Evolutionary conservation across 2,113 vertebrate genomes (phyloP).

Genomic region (Etheostoma cragini): DNA sequence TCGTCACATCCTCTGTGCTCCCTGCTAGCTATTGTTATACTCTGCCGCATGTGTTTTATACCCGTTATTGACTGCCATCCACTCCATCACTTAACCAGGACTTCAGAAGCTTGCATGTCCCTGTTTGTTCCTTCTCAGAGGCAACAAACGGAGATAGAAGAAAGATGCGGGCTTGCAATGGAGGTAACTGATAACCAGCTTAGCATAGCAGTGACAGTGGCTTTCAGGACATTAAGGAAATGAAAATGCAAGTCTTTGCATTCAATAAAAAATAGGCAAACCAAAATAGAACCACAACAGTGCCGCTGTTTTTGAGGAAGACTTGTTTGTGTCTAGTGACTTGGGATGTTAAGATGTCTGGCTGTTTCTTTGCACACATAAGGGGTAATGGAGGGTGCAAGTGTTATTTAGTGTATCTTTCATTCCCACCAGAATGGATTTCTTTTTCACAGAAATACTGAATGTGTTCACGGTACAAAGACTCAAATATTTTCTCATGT

Average conservation of each 20-base stretch:
- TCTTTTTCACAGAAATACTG: background rate
- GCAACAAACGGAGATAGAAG: conserved; percentile 47
- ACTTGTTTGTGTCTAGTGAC: conserved; percentile 51
- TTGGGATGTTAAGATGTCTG: conserved; percentile 31
- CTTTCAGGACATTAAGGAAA: conserved; percentile 76
- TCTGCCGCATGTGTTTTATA: conserved; percentile 70
- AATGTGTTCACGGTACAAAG: conserved; percentile 23
- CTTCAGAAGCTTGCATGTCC: conserved; percentile 72
- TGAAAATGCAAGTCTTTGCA: conserved; percentile 64
- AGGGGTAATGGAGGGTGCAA: conserved; percentile 23
- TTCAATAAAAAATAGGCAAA: conserved; percentile 58
- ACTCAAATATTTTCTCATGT: background rate
- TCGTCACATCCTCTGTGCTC: conserved; percentile 47
- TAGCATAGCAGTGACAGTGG: conserved; percentile 54
- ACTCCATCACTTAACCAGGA: conserved; percentile 68
- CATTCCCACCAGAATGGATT: conserved; percentile 3
- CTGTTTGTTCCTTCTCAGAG: conserved; percentile 73
- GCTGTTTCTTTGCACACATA: conserved; percentile 49
- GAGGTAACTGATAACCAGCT: conserved; percentile 81
- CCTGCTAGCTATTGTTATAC: conserved; percentile 63
- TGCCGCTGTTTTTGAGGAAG: conserved; percentile 20
- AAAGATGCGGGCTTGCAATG: conserved; percentile 55
- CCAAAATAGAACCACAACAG: conserved; percentile 64
- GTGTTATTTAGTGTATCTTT: conserved; percentile 38
- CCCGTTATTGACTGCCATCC: conserved; percentile 74